These are phyloP conservation scores for Oikopleura dioica DNA, from an alignment of 23 tunicate genomes.

Conservation along the genomic window DNA sequence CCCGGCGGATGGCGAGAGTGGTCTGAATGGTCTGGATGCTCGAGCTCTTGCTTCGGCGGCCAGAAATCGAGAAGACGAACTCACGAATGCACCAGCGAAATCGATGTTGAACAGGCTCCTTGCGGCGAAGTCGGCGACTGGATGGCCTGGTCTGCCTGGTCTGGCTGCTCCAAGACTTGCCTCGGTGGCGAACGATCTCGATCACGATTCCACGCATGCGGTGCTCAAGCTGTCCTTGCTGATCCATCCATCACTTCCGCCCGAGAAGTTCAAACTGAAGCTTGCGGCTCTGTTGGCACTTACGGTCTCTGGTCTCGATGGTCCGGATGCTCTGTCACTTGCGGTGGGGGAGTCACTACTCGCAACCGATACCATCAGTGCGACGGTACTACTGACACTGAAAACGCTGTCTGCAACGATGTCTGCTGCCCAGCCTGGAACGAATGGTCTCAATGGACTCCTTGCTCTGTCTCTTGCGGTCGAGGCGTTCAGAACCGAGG, in stretches of 20 bases:
- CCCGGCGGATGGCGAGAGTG: slow-evolving; percentile 14
- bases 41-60: slow-evolving; percentile 25
- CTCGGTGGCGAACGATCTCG: slow-evolving; percentile 20
- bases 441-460: slow-evolving; percentile 43
- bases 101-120: not conserved
- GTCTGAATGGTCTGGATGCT: slow-evolving; percentile 18
- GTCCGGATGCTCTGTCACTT: slow-evolving; percentile 34
- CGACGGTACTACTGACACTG: slow-evolving; percentile 15
- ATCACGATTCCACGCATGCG: slow-evolving; percentile 38
- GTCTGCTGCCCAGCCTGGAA: slow-evolving; percentile 34
- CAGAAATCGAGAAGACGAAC: not conserved
- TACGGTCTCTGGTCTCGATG: slow-evolving; percentile 33
- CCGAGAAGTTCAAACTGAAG: not conserved
- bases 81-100: not conserved
- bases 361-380: slow-evolving; percentile 39
- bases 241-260: not conserved
- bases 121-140: not conserved
- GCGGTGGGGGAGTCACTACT: slow-evolving; percentile 52
- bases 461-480: slow-evolving; percentile 44
- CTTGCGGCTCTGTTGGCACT: slow-evolving; percentile 45
- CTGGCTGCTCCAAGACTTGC: not conserved
- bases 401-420: slow-evolving; percentile 25
- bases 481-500: slow-evolving; percentile 21
- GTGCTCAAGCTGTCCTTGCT: slow-evolving; percentile 16
- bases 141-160: not conserved